These are phyloP conservation scores for Drosophila prolongata DNA, from an alignment of 2,888 invertebrate species.

Conservation along the genomic window DNA sequence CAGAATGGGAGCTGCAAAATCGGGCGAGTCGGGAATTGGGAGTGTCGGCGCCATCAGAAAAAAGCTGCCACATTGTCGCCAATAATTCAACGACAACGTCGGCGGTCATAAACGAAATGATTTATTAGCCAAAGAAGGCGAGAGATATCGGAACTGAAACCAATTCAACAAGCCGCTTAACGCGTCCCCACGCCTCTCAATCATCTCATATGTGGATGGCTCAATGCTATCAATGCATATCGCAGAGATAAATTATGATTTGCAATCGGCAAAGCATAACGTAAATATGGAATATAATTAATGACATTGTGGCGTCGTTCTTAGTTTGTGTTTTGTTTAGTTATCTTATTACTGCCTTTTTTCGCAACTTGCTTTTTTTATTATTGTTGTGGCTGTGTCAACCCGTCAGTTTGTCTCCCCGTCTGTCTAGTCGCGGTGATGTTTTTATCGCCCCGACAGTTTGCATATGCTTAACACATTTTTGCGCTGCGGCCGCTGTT, in stretches of 20 bases:
- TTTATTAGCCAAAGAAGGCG: slow-evolving; percentile 56
- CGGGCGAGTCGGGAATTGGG: slow-evolving; percentile 18
- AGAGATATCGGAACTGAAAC: slow-evolving; percentile 18
- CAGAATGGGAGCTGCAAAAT: slow-evolving; percentile 27
- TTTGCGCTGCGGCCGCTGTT: slow-evolving; percentile 43
- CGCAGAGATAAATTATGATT: slow-evolving; percentile 48
- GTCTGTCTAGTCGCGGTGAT: slow-evolving; percentile 23
- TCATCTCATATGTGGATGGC: slow-evolving; percentile 16
- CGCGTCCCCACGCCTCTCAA: slow-evolving; percentile 33
- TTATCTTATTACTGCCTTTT: slow-evolving; percentile 24
- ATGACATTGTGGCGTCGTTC: slow-evolving; percentile 50
- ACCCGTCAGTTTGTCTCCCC: slow-evolving; percentile 9
- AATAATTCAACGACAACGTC: slow-evolving; percentile 63
- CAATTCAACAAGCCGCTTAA: slow-evolving; percentile 44
- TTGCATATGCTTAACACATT: slow-evolving; percentile 75
- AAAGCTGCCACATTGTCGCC: slow-evolving; percentile 75
- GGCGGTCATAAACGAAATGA: slow-evolving; percentile 70
- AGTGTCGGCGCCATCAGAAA: slow-evolving; percentile 44
- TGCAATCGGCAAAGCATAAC: slow-evolving; percentile 39
- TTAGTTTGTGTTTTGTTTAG: slow-evolving; percentile 39
- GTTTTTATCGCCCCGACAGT: slow-evolving; percentile 35
- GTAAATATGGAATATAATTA: slow-evolving; percentile 46
- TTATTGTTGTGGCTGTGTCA: slow-evolving; percentile 20
- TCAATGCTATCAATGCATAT: slow-evolving; percentile 46
- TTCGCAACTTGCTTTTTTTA: neutral